Evolutionary conservation across 2,888 invertebrate species (phyloP).

Genomic region (Oscheius onirici): DNA sequence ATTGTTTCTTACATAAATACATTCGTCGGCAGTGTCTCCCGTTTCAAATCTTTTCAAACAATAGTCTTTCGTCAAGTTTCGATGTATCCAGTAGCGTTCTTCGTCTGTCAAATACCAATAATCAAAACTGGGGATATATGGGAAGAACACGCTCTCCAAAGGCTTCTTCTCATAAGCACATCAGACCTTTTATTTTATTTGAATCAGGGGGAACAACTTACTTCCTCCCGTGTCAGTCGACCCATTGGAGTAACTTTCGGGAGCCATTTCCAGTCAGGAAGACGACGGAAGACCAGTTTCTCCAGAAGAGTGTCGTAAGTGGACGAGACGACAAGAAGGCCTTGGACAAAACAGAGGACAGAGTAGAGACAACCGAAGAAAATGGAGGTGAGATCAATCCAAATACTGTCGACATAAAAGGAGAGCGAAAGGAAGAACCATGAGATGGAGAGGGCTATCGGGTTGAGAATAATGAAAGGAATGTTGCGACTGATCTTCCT

Average conservation of each 20-base stretch:
- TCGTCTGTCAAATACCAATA: background rate
- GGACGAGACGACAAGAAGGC: background rate
- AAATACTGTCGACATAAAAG: background rate
- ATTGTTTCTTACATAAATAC: background rate
- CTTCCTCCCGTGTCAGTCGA: background rate
- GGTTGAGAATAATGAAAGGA: background rate
- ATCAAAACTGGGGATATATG: background rate
- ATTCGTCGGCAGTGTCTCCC: background rate
- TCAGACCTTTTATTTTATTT: background rate
- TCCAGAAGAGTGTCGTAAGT: background rate
- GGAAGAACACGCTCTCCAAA: background rate
- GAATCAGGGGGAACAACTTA: background rate
- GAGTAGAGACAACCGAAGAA: background rate
- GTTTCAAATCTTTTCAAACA: background rate
- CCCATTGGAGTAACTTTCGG: background rate
- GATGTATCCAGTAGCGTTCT: background rate
- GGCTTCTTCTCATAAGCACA: background rate
- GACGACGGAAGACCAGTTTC: background rate
- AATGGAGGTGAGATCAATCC: background rate
- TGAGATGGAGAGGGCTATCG: background rate
- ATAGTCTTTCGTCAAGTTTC: background rate
- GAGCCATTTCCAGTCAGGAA: background rate
- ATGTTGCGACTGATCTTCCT: background rate
- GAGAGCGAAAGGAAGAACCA: background rate
- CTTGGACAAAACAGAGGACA: background rate